Percentiles rank a stretch among this genome's conserved stretches.
Conservation (phyloP, 2,797 vertebrate genomes). For the Enteromius afrohamiltoni region DNA sequence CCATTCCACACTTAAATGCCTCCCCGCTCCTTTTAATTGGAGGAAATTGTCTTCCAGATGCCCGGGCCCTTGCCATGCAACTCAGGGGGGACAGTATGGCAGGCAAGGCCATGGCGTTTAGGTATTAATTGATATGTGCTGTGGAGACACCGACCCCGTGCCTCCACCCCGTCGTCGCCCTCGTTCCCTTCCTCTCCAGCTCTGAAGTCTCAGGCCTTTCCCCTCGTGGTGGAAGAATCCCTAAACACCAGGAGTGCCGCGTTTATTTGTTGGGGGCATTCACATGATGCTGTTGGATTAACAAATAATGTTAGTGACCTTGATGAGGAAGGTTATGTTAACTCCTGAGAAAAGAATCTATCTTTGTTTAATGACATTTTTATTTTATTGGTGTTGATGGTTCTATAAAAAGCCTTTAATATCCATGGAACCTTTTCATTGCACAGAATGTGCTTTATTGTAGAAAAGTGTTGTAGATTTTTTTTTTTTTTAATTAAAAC, state of each 20-base stretch:
- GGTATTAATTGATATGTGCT: slow-evolving; percentile 83
- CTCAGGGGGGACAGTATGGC: slow-evolving; percentile 57
- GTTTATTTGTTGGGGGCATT: slow-evolving; percentile 52
- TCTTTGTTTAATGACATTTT: slow-evolving; percentile 35
- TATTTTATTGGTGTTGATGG: neutral
- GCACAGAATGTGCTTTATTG: slow-evolving; percentile 1
- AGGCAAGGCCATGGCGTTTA: slow-evolving; percentile 61
- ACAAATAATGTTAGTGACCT: slow-evolving; percentile 72
- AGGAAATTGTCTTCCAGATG: slow-evolving; percentile 79
- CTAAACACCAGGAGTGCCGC: slow-evolving; percentile 36
- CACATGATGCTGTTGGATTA: slow-evolving; percentile 53
- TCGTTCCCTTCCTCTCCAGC: slow-evolving; percentile 33
- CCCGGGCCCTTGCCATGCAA: slow-evolving; percentile 62
- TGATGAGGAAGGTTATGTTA: slow-evolving; percentile 73
- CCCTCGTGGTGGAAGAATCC: slow-evolving; percentile 54
- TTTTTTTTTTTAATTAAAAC: neutral
- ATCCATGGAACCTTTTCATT: neutral
- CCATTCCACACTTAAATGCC: slow-evolving; percentile 69
- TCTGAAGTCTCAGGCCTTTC: slow-evolving; percentile 61
- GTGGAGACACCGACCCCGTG: slow-evolving; percentile 57
- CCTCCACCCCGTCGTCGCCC: slow-evolving; percentile 8
- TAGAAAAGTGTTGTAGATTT: neutral
- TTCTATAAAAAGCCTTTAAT: slow-evolving; percentile 1
- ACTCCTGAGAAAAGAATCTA: slow-evolving; percentile 54
- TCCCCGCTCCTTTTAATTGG: slow-evolving; percentile 78